Base-by-base conservation (phyloP, 35 echinoderm and acorn worm genomes). In the Ophiothrix spiculata region DNA sequence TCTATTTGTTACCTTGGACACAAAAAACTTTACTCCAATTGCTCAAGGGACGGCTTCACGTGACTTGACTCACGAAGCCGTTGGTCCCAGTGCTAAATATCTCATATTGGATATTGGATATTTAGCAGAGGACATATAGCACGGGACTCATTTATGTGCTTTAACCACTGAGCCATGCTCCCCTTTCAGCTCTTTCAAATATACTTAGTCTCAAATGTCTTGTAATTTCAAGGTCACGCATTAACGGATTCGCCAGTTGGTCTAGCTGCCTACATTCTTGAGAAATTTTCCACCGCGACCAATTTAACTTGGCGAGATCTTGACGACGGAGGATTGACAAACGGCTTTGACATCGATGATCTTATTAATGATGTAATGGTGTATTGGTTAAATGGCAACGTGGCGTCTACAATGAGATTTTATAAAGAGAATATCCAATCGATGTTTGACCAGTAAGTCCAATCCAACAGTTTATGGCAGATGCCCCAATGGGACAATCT, bases 171-270 rank as follows among this genome's bases (percentile, higher is more conserved):
- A n/a, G n/a, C n/a, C n/a, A n/a, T n/a, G n/a, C n/a, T n/a, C n/a
- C n/a, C n/a, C n/a, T n/a, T n/a, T n/a, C n/a, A n/a, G n/a, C n/a
- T n/a, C n/a, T n/a, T n/a, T n/a, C n/a, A n/a, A n/a, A n/a, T n/a
- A n/a, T n/a, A n/a, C n/a, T n/a, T n/a, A n/a, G n/a, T n/a, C n/a
- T n/a, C n/a, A n/a, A n/a, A n/a, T n/a, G n/a, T n/a, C n/a, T n/a
- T n/a, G n/a, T n/a, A n/a, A n/a, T n/a, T n/a, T n/a, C n/a, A n/a
- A 90, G 92, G 92, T 33, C 84, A 86, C 34, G 82, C 82, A 25
- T 78, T 94, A 10, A 94, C 74, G 12, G 92, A 94, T 73, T 94
- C 92, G 17, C 92, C 92, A 29, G 39, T 94, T 39, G 92, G 92
- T 11, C 84, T 94, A 49, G 92, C 92, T 49, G 87, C 92, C 25